Base-by-base conservation (phyloP, 2,888 invertebrate genomes). In the Agriopis aurantiaria region DNA sequence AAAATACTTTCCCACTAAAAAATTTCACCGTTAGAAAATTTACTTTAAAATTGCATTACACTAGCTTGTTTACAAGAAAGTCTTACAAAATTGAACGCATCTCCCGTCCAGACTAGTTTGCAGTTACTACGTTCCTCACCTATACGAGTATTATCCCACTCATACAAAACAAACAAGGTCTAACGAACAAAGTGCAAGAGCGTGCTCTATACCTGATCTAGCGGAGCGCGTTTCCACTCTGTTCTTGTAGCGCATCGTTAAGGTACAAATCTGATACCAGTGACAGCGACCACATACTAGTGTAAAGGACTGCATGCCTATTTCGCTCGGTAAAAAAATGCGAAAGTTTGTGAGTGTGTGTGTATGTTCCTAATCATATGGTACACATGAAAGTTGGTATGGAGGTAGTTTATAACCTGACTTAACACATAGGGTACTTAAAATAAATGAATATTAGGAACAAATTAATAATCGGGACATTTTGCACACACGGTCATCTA, bases 81-180 rank as follows among this genome's bases (percentile, higher is more conserved):
- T 63, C 45, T 48, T 62, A 58, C 40, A 14, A 65, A 51, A 65
- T 57, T 52, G 58, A 41, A 58, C 52, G 56, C 53, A 23, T 33
- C 56, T 12, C 62, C 53, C 51, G 46, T 41, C 45, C 56, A 43
- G 51, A 56, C 61, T 46, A 69, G 69, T 62, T 62, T 17, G 33
- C 56, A 23, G 41, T 46, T 48, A 12, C 41, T 9, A 51, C 41
- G 68, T 48, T 51, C 12, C 33, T 14, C 48, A 33, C 43, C 45
- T 56, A 56, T 55, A 57, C 58, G 40, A 11, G 41, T 45, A 64
- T 75, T 71, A 73, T 71, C 67, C 69, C 46, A 71, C 66, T 68
- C 72, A 70, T 65, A 57, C 73, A 72, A 75, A 76, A 68, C 69
- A 73, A 73, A 76, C 76, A 76, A 57, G 65, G 58, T 71, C 57